Percentiles rank a stretch among this genome's conserved stretches.
phyloP scores from a whole-genome alignment of 1,140 invertebrate genomes.

The Cyclina sinensis region DNA sequence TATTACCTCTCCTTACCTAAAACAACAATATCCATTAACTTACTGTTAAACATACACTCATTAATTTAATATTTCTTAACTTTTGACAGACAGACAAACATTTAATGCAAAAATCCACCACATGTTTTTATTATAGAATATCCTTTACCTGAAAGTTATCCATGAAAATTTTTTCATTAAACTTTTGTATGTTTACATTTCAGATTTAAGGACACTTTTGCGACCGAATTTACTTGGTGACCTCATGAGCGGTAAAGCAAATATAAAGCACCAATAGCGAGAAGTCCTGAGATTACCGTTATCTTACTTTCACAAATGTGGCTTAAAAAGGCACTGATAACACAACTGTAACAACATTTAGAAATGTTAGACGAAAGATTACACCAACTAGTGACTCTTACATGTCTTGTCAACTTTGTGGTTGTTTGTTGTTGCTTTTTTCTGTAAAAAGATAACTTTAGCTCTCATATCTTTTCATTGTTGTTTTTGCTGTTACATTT shows the following conservation, averaged over 20 bases:
- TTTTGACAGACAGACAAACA: too few species aligned
- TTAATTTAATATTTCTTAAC: too few species aligned
- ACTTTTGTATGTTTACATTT: slow-evolving; percentile 30
- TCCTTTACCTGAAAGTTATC: slow-evolving; percentile 19
- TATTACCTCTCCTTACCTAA: too few species aligned
- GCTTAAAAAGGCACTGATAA: neutral
- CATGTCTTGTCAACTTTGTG: too few species aligned
- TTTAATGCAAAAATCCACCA: too few species aligned
- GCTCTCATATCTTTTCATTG: too few species aligned
- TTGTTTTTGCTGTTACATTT: too few species aligned
- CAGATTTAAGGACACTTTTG: slow-evolving; percentile 12
- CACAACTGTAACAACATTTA: neutral
- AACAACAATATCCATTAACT: too few species aligned
- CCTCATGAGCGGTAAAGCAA: neutral
- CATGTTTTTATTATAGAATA: neutral
- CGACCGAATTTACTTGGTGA: slow-evolving; percentile 25
- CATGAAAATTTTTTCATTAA: neutral
- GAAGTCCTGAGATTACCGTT: neutral
- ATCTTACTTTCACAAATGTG: slow-evolving; percentile 13
- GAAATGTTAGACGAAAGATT: neutral
- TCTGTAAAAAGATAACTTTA: too few species aligned
- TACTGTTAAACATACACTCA: too few species aligned
- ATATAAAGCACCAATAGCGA: slow-evolving; percentile 2
- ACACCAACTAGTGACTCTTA: too few species aligned
- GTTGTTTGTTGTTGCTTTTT: too few species aligned